Conservation (phyloP, 2,888 invertebrate species). For the Urechis unicinctus region DNA sequence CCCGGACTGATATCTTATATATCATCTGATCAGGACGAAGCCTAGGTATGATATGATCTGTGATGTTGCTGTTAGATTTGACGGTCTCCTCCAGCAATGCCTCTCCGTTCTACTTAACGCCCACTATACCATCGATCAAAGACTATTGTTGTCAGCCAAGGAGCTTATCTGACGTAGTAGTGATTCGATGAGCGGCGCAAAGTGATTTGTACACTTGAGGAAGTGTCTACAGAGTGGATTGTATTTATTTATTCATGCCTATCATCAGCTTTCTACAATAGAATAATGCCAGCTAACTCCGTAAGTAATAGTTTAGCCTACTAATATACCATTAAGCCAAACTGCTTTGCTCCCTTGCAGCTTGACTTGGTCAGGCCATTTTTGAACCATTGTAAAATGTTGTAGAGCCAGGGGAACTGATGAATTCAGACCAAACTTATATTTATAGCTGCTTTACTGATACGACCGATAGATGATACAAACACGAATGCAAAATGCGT, state of each 20-base stretch:
- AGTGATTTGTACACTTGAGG: too few relatives aligned
- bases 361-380: constrained; percentile 11
- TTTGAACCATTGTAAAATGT: constrained; percentile 9
- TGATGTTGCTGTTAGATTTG: constrained; percentile 7
- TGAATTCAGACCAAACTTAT: too few relatives aligned
- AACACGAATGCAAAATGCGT: neutral
- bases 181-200: too few relatives aligned
- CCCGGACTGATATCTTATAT: constrained; percentile 62
- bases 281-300: constrained; percentile 7
- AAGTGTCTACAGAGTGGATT: too few relatives aligned
- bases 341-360: constrained; percentile 16
- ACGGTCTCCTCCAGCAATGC: constrained; percentile 5
- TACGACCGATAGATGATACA: too few relatives aligned
- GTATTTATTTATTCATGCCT: too few relatives aligned
- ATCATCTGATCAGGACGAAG: constrained; percentile 6
- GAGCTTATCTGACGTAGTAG: too few relatives aligned
- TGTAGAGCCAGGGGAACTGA: constrained; percentile 17
- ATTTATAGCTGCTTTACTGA: too few relatives aligned
- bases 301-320: constrained; percentile 20
- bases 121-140: neutral
- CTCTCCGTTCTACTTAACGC: neutral
- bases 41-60: constrained; percentile 4
- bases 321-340: constrained; percentile 16
- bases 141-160: too few relatives aligned
- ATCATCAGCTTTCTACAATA: too few relatives aligned